phyloP scores from a whole-genome alignment of 2,888 invertebrate genomes.

The Muscina levida region DNA sequence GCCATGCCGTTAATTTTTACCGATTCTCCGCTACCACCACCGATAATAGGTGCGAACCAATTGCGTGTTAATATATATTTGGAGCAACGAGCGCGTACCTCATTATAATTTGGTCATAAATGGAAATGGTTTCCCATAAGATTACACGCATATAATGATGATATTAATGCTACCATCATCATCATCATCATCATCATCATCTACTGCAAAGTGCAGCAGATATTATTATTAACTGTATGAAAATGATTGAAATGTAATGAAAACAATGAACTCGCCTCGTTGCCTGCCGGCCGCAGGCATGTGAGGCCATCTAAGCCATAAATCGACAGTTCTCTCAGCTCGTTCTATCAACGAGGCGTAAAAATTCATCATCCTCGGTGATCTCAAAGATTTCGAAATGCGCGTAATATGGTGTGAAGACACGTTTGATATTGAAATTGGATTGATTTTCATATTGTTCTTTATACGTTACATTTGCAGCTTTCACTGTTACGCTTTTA shows the following conservation, averaged over 20 bases:
- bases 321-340: not conserved
- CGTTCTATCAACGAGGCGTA: conserved; percentile 56
- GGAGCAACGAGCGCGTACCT: conserved; percentile 11
- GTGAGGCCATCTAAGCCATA: not conserved
- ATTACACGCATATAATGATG: too few species aligned
- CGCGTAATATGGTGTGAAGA: conserved; percentile 61
- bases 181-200: too few species aligned
- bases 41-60: conserved; percentile 58
- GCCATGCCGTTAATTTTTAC: not conserved
- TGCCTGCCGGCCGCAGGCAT: not conserved
- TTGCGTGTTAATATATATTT: conserved; percentile 22
- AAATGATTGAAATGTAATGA: conserved; percentile 16
- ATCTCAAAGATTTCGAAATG: conserved; percentile 48
- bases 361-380: conserved; percentile 42
- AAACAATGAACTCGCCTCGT: not conserved
- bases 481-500: not conserved
- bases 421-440: conserved; percentile 42
- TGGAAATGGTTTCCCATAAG: conserved; percentile 27
- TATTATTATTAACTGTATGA: conserved; percentile 24
- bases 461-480: not conserved
- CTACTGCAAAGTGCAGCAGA: too few species aligned
- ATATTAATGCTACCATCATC: not conserved
- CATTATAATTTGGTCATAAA: conserved; percentile 27
- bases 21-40: conserved; percentile 32
- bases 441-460: conserved; percentile 18